Evolutionary conservation across 2,797 vertebrate genomes (phyloP), one percentile per base, ranked within the genome.

Genomic region (Toxotes lorentzi): DNA sequence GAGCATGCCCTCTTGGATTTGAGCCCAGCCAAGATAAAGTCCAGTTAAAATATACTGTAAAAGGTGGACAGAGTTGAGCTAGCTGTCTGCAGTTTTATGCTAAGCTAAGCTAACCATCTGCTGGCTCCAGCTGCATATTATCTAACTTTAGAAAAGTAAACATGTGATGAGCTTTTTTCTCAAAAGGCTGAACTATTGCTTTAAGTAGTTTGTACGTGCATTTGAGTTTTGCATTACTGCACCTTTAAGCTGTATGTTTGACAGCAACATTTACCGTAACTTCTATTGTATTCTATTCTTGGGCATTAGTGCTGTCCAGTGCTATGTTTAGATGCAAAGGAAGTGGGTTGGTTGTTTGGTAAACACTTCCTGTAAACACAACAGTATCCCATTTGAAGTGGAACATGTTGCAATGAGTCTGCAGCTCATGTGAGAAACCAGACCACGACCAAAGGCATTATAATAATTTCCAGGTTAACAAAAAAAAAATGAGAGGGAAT

Each of bases 311-410:
- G 10, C 47, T 32, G 57, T 58, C 51, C 53, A 48, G 13, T 47
- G 8, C 67, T 79, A 72, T 81, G 61, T 86, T 86, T 84, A 70
- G 71, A 79, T 38, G 59, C 61, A 70, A 21, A 77, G 76, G 86
- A 90, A 89, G 86, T 68, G 32, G 40, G 10, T 35, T 75, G 48
- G 67, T 68, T 84, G 78, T 74, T 81, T 43, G 54, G 76, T 84
- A 76, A 87, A 89, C 62, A 79, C 61, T 79, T 87, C 83, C 76
- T 76, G 79, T 86, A 90, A 87, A 86, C 76, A 85, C 32, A 73
- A 48, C 72, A 47, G 67, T 30, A 16, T 84, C 48, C 51, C 19
- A 73, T 82, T 76, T 47, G 13, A 38, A 78, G 19, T n/a, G 17
- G 45, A 71, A 50, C 30, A 45, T 69, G 63, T 66, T 86, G 67